These are phyloP conservation scores for Ennomos erosarius DNA, from an alignment of 2,888 invertebrate genomes.

Conservation along the genomic window DNA sequence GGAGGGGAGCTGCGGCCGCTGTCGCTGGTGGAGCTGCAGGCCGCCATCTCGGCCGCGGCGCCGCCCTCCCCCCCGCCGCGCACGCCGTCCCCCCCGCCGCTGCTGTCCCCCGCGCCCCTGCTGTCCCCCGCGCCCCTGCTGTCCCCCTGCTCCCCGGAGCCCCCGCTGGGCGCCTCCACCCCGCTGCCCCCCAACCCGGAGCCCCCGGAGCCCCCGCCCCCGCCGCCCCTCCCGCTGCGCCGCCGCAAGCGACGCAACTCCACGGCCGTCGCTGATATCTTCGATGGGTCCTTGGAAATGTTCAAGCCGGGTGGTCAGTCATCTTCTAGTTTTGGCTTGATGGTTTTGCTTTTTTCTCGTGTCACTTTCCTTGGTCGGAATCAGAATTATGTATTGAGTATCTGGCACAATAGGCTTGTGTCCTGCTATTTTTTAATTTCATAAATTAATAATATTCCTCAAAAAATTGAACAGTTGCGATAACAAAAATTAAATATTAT, in stretches of 20 bases:
- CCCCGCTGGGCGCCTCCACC: slow-evolving; percentile 34
- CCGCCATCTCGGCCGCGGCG: slow-evolving; percentile 61
- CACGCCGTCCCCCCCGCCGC: slow-evolving; percentile 22
- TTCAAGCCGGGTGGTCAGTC: slow-evolving; percentile 50
- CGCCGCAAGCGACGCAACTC: slow-evolving; percentile 54
- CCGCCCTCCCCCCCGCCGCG: slow-evolving; percentile 44
- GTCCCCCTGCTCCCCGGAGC: slow-evolving; percentile 13
- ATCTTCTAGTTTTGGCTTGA: too few species aligned
- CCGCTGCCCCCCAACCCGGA: slow-evolving; percentile 33
- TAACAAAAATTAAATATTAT: too few species aligned
- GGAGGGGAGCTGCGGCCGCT: slow-evolving; percentile 49
- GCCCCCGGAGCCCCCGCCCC: slow-evolving; percentile 13
- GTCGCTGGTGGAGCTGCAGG: slow-evolving; percentile 68
- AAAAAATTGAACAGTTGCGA: too few species aligned
- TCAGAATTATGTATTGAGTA: too few species aligned
- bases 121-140: slow-evolving; percentile 18
- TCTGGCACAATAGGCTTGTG: too few species aligned
- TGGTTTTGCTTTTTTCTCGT: too few species aligned
- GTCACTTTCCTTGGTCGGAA: too few species aligned
- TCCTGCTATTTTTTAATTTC: too few species aligned
- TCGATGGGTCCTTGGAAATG: slow-evolving; percentile 42
- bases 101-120: slow-evolving; percentile 20
- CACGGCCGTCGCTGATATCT: slow-evolving; percentile 4
- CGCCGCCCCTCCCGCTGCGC: slow-evolving; percentile 34
- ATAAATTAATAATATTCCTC: too few species aligned